These are phyloP conservation scores for Pseudochaenichthys georgianus DNA, from an alignment of 2,797 vertebrate species.

Conservation along the genomic window DNA sequence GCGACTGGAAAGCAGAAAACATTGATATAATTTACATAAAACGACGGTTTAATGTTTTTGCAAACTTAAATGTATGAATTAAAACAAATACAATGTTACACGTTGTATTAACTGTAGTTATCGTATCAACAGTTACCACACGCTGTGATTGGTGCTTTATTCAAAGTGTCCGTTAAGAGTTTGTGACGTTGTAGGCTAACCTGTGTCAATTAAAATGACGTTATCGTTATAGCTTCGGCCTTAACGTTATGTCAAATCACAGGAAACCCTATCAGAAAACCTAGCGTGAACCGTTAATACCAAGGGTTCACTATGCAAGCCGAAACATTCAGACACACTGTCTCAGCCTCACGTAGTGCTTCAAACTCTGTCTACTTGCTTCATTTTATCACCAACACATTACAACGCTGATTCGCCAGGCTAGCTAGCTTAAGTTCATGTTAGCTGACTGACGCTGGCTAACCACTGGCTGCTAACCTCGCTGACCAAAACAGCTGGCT, in stretches of 20 bases:
- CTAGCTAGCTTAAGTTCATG: conserved; percentile 54
- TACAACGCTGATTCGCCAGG: neutral
- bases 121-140: neutral
- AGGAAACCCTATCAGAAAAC: conserved; percentile 39
- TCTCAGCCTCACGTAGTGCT: fast-evolving
- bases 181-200: neutral
- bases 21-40: no score
- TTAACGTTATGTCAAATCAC: conserved; percentile 55
- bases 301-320: neutral
- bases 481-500: conserved; percentile 74
- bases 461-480: conserved; percentile 65
- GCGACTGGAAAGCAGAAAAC: neutral
- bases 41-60: neutral
- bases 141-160: fast-evolving
- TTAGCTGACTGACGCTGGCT: conserved; percentile 61
- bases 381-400: neutral
- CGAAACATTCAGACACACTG: neutral
- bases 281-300: conserved; percentile 13
- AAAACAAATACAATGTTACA: neutral
- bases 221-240: conserved; percentile 47
- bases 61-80: neutral
- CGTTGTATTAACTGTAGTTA: neutral
- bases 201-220: conserved; percentile 24
- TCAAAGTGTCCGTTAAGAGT: neutral
- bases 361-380: neutral